These are phyloP conservation scores for Drosophila paulistorum DNA, from an alignment of 1,140 invertebrate genomes.

Conservation along the genomic window DNA sequence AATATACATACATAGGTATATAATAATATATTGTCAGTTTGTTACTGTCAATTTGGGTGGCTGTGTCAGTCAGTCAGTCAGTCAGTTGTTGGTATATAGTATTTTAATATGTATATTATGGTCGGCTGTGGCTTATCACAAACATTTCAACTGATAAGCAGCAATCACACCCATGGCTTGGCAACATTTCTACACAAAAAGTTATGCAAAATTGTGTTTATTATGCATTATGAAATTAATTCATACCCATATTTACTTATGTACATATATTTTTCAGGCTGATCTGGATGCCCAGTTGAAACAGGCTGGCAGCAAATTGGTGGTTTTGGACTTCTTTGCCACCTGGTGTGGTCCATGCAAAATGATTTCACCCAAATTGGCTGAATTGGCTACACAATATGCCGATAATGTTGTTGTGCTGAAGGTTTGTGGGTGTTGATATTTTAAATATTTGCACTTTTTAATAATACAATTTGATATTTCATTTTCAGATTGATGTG, in stretches of 20 bases:
- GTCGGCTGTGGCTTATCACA: not conserved
- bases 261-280: conserved; percentile 80
- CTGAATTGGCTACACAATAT: conserved; percentile 86
- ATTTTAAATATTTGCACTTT: not conserved
- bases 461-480: not conserved
- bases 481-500: conserved; percentile 90
- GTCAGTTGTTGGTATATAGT: too few species aligned
- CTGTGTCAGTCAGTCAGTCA: not conserved
- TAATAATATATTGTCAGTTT: conserved; percentile 8
- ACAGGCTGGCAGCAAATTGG: conserved; percentile 91
- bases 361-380: conserved; percentile 92
- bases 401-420: conserved; percentile 84
- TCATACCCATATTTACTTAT: not conserved
- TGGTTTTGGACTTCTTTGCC: conserved; percentile 93
- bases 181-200: not conserved
- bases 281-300: conserved; percentile 89
- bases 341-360: conserved; percentile 97
- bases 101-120: not conserved
- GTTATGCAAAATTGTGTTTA: not conserved
- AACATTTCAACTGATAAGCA: conserved; percentile 5
- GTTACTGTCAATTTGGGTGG: not conserved
- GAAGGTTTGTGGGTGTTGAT: conserved; percentile 83
- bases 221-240: not conserved
- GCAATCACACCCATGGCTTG: not conserved
- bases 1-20: not conserved